These are phyloP conservation scores for Lindbergichthys nudifrons DNA, from an alignment of 2,797 vertebrate genomes.

Conservation along the genomic window DNA sequence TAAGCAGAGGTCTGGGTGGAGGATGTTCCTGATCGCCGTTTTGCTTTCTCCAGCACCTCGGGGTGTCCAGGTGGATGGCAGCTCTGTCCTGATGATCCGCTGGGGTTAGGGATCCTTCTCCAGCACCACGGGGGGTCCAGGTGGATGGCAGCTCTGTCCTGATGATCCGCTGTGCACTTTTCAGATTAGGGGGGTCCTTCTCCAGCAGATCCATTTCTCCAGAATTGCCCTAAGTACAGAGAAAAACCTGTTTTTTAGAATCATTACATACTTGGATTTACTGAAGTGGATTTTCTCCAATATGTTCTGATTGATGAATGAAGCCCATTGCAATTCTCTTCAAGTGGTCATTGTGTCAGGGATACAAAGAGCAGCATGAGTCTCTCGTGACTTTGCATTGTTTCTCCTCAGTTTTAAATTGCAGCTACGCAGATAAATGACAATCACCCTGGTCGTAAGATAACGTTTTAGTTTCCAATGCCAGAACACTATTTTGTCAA, in stretches of 20 bases:
- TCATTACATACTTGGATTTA: conserved; percentile 34
- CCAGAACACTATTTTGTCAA: background rate
- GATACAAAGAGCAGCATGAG: conserved; percentile 16
- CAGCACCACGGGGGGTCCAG: no score
- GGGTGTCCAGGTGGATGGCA: no score
- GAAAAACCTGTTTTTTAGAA: conserved; percentile 63
- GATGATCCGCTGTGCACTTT: no score
- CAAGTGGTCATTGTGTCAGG: conserved; percentile 5
- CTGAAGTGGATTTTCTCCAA: conserved; percentile 17
- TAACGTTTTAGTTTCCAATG: background rate
- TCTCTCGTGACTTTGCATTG: conserved; percentile 43
- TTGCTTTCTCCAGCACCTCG: no score
- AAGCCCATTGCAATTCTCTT: conserved; percentile 23
- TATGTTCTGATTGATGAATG: conserved; percentile 52
- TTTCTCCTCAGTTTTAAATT: conserved; percentile 36
- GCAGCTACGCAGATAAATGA: conserved; percentile 32
- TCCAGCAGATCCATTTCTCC: no score
- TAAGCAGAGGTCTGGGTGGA: no score
- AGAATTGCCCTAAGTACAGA: no score
- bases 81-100: no score
- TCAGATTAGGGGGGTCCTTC: no score
- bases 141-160: no score
- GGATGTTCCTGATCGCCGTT: no score
- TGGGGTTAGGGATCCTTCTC: no score
- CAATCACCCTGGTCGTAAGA: conserved; percentile 17